Percentiles rank a stretch among this genome's conserved stretches.
Conservation (phyloP, 2,888 invertebrate genomes). For the Pegoplata infirma region DNA sequence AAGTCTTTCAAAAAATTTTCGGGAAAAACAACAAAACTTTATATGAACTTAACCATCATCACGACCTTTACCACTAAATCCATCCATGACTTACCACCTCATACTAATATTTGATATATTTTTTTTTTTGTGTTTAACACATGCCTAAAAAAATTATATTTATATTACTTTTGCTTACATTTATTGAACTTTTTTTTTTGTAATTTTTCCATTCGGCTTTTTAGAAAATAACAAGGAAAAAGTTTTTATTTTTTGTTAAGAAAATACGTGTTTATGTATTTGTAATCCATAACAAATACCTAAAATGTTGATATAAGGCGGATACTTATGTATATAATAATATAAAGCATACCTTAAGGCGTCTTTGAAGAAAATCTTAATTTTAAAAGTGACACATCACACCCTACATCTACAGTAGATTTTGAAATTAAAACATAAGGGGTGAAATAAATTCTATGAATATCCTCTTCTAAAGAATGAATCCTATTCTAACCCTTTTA, state of each 20-base stretch:
- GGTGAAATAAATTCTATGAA: too few species aligned
- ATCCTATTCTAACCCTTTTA: too few species aligned
- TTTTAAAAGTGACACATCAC: too few species aligned
- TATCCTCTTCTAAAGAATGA: too few species aligned
- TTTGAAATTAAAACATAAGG: too few species aligned
- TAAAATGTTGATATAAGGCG: too few species aligned
- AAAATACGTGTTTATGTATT: conserved; percentile 61
- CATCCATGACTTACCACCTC: background rate
- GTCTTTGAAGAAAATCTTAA: too few species aligned
- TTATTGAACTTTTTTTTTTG: conserved; percentile 37
- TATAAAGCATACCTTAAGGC: too few species aligned
- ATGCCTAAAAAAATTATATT: conserved; percentile 25
- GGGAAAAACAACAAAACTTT: background rate
- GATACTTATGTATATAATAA: too few species aligned
- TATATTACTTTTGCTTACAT: conserved; percentile 23
- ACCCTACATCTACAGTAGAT: too few species aligned
- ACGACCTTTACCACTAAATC: background rate
- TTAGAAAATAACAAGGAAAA: conserved; percentile 9
- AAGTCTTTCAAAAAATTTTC: background rate
- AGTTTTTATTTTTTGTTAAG: conserved; percentile 22
- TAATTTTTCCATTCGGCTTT: conserved; percentile 22
- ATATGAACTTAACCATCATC: background rate
- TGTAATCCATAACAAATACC: conserved; percentile 57
- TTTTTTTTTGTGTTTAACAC: conserved; percentile 3
- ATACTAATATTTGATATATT: background rate